Evolutionary conservation across 2,113 vertebrate genomes (phyloP), one percentile per base, ranked within the genome.

Genomic region (Callocephalon fimbriatum): DNA sequence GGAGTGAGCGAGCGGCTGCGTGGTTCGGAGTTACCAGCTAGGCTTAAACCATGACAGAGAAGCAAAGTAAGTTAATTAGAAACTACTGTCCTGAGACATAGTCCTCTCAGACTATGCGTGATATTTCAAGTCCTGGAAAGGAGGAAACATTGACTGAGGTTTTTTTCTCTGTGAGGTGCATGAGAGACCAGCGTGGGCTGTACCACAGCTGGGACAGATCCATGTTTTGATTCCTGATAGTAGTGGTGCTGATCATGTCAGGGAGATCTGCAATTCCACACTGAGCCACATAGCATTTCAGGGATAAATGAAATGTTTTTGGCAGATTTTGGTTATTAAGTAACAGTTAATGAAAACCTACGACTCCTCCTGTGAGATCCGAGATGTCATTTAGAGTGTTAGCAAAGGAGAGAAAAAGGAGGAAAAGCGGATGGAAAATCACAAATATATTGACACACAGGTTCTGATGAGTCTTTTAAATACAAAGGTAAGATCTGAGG

Each of bases 391-490:
- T 45, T 67, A 44, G n/a, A 59, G 16, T 56, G 18, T 70, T 74
- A 74, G 44, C 35, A 40, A 23, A 22, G 3, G 5, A 86, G 17
- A 62, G 40, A 61, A 76, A 67, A 84, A 67, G 26, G 67, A 79
- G 40, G 22, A 92, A 79, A 76, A 73, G 27, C 29, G 15, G 16
- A 9, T 58, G 19, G 58, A 86, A 92, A 93, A 86, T 38, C 13
- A 67, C 48, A 61, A 6, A 56, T 32, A 82, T 71, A 50, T 12
- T 61, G 62, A 79, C 61, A 61, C 8, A 63, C 6, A 74, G 40
- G 73, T 56, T 95, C 59, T 92, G 32, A n/a, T 62, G 31, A 73
- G 16, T 35, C 42, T 92, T 92, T 75, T 42, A 62, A 90, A 56
- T 45, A 48, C 16, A 22, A 88, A 73, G 16, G 27, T 74, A 67